Conservation (phyloP, 2,113 vertebrate species). For the Varanus salvator region DNA sequence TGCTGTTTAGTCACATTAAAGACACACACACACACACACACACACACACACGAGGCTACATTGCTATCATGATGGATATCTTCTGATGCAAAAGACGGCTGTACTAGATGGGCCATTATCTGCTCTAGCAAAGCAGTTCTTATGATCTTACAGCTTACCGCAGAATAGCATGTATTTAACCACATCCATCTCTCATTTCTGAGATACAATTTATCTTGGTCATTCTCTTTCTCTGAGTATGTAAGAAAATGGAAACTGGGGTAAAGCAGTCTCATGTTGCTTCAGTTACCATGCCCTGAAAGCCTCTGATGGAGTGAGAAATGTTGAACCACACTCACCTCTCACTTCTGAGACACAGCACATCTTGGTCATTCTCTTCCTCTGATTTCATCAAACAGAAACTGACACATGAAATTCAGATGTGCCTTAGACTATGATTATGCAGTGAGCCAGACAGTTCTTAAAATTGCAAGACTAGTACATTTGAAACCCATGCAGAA, state of each 20-base stretch:
- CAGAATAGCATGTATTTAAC: neutral
- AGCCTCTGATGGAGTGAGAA: neutral
- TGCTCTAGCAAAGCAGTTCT: neutral
- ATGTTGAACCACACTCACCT: neutral
- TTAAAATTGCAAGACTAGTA: neutral
- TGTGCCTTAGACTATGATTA: neutral
- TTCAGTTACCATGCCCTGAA: neutral
- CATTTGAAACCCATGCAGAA: neutral
- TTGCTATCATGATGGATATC: neutral
- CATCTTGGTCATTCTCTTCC: neutral
- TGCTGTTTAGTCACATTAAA: neutral
- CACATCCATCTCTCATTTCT: neutral
- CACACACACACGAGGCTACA: no score
- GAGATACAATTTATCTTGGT: neutral
- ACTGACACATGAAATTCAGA: neutral
- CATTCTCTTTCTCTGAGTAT: conserved; percentile 2
- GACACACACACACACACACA: neutral
- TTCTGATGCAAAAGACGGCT: neutral
- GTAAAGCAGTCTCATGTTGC: neutral
- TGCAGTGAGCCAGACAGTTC: neutral
- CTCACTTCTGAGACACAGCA: neutral
- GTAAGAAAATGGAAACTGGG: conserved; percentile 4
- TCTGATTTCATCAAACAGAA: neutral
- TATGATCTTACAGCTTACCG: neutral
- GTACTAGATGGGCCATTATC: neutral